phyloP scores from a whole-genome alignment of 2,797 vertebrate species.

The Dermochelys coriacea region DNA sequence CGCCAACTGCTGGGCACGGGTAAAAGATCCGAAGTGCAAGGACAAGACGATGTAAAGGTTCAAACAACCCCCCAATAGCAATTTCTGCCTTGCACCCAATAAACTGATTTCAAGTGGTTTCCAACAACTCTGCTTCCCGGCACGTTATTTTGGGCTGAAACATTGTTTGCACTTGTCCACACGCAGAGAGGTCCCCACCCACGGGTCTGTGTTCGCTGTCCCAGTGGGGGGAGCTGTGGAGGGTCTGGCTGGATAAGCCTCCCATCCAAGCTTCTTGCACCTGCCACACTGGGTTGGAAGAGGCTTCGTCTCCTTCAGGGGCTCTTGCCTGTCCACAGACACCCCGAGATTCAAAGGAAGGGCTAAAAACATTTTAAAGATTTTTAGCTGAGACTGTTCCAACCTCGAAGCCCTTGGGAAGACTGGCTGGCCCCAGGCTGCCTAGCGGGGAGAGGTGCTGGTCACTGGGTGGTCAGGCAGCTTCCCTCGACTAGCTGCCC shows the following conservation, averaged over 20 bases:
- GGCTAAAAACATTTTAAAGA: neutral
- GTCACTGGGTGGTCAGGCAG: neutral
- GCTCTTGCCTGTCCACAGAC: neutral
- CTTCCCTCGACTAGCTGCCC: neutral
- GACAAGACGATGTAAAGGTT: neutral
- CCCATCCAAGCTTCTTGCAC: neutral
- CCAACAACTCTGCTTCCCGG: neutral
- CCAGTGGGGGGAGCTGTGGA: neutral
- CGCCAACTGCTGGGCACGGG: neutral
- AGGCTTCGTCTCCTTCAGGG: neutral
- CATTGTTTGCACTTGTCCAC: fast-evolving
- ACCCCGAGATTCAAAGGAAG: neutral
- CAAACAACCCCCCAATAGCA: fast-evolving
- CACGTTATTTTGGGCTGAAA: neutral
- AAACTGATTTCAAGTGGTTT: conserved; percentile 25
- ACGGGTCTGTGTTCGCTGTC: neutral
- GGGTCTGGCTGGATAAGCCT: neutral
- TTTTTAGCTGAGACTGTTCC: neutral
- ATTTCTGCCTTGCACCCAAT: conserved; percentile 39
- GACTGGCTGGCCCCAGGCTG: neutral
- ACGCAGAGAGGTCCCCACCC: fast-evolving
- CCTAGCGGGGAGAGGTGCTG: neutral
- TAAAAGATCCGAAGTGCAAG: neutral
- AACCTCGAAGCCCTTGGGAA: neutral
- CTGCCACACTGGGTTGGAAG: neutral